Conservation (phyloP, 2,888 invertebrate species). For the Lagria hirta region DNA sequence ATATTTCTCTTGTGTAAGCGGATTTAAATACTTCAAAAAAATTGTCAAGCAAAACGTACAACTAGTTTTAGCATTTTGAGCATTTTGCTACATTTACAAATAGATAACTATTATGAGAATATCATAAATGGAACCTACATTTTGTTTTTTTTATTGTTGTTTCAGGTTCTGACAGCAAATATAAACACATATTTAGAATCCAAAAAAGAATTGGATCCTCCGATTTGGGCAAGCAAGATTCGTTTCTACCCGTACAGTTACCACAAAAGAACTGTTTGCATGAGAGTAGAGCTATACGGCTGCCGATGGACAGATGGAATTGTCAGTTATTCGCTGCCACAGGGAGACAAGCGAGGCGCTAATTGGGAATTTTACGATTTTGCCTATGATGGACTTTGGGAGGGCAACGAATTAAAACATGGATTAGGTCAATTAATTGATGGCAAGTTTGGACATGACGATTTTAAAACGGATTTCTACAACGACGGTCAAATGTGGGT, state of each 20-base stretch:
- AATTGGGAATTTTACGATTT: constrained; percentile 82
- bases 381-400: constrained; percentile 84
- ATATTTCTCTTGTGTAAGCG: too few relatives aligned
- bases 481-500: constrained; percentile 76
- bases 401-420: constrained; percentile 66
- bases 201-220: constrained; percentile 75
- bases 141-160: constrained; percentile 19
- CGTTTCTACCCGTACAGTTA: constrained; percentile 85
- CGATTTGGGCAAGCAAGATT: constrained; percentile 82
- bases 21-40: too few relatives aligned
- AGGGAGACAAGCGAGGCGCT: constrained; percentile 79
- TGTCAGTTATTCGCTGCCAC: constrained; percentile 83
- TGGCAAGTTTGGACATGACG: constrained; percentile 76
- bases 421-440: constrained; percentile 87
- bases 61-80: too few relatives aligned
- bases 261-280: constrained; percentile 83
- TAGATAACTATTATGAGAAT: too few relatives aligned
- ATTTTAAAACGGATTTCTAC: constrained; percentile 67
- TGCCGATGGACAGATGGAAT: constrained; percentile 85
- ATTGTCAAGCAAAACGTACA: too few relatives aligned
- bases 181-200: constrained; percentile 81
- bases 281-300: constrained; percentile 89
- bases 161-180: constrained; percentile 80
- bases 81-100: too few relatives aligned
- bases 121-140: not conserved